phyloP scores from a whole-genome alignment of 2,888 invertebrate species.

The Candidula unifasciata region DNA sequence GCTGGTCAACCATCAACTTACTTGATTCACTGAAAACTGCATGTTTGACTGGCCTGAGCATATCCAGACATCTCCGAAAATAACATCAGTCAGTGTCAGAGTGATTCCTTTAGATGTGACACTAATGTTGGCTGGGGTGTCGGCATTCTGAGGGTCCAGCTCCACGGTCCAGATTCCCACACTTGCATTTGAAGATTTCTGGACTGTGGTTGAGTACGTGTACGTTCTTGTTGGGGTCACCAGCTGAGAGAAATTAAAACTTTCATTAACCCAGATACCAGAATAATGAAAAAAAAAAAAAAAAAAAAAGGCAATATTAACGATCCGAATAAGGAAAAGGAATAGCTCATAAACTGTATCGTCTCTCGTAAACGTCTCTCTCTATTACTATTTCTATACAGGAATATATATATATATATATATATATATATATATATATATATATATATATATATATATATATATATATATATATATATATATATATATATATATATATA shows the following conservation, averaged over 20 bases:
- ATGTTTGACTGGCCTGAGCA: constrained; percentile 76
- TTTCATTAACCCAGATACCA: too few relatives aligned
- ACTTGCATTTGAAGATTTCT: constrained; percentile 14
- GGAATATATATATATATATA: not conserved
- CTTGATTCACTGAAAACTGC: constrained; percentile 62
- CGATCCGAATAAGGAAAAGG: not conserved
- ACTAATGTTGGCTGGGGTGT: constrained; percentile 61
- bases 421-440: not conserved
- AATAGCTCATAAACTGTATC: not conserved
- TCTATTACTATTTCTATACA: too few relatives aligned
- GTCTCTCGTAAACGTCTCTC: too few relatives aligned
- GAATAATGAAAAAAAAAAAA: too few relatives aligned
- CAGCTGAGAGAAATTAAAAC: too few relatives aligned
- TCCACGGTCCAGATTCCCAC: constrained; percentile 61
- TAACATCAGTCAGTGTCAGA: constrained; percentile 65
- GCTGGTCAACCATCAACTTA: too few relatives aligned
- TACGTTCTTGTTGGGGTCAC: not conserved
- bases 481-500: constrained; percentile 2
- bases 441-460: not conserved
- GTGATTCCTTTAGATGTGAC: constrained; percentile 59
- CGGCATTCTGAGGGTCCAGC: constrained; percentile 52
- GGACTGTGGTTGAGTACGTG: not conserved
- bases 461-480: not conserved
- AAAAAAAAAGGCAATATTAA: not conserved
- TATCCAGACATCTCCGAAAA: constrained; percentile 77